Percentiles rank a stretch among this genome's conserved stretches.
Evolutionary conservation across 2,888 invertebrate species (phyloP).

Genomic region (Chelonus formosanus): DNA sequence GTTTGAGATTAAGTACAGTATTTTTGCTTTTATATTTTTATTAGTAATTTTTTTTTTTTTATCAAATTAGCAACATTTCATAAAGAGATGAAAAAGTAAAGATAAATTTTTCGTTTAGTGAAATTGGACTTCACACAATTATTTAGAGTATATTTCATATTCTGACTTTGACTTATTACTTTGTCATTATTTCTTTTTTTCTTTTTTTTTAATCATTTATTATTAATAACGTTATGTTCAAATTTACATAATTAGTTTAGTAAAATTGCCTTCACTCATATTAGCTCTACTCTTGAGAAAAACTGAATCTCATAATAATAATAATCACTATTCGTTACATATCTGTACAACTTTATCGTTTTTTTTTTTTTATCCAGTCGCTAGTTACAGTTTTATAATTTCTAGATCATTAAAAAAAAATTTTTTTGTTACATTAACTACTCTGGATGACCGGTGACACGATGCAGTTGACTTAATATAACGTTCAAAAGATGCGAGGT

Average conservation of each 20-base stretch:
- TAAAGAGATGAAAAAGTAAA: too few relatives aligned
- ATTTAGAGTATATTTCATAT: conserved; percentile 5
- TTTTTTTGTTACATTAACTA: conserved; percentile 16
- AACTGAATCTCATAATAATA: conserved; percentile 49
- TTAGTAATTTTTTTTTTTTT: too few relatives aligned
- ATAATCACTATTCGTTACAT: conserved; percentile 59
- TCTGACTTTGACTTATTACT: conserved; percentile 19
- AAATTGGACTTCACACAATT: too few relatives aligned
- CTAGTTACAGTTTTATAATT: conserved; percentile 17
- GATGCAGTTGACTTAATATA: conserved; percentile 17
- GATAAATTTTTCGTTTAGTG: too few relatives aligned
- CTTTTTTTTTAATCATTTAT: conserved; percentile 35
- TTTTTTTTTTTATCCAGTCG: conserved; percentile 33
- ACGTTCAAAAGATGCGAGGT: conserved; percentile 32
- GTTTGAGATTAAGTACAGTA: too few relatives aligned
- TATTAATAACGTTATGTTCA: conserved; percentile 51
- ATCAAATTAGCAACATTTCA: too few relatives aligned
- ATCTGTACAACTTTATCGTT: conserved; percentile 60
- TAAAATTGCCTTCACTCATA: conserved; percentile 40
- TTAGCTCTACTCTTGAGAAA: conserved; percentile 50
- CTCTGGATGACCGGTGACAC: conserved; percentile 6
- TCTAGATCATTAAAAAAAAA: conserved; percentile 4
- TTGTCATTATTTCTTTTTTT: conserved; percentile 26
- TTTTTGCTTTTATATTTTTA: too few relatives aligned
- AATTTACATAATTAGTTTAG: conserved; percentile 55